These are phyloP conservation scores for Mongoloraphidia duomilia DNA, from an alignment of 2,888 invertebrate genomes.

Conservation along the genomic window DNA sequence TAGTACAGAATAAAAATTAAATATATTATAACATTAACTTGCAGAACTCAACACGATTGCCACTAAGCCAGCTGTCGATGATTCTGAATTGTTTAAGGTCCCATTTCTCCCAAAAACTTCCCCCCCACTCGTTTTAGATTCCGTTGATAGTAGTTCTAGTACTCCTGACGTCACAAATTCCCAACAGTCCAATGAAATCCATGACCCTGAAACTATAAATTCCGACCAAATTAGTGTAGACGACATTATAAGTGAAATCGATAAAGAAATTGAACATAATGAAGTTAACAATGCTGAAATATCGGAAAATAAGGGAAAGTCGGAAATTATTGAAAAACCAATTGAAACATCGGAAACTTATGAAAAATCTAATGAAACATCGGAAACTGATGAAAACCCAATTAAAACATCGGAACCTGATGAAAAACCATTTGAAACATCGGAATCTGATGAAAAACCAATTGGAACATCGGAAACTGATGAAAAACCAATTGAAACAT, in stretches of 20 bases:
- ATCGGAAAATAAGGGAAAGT: background rate
- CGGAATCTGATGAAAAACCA: constrained; percentile 2
- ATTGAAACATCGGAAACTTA: background rate
- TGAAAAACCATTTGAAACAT: background rate
- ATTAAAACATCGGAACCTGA: constrained; percentile 1
- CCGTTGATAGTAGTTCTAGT: too few species aligned
- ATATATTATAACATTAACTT: too few species aligned
- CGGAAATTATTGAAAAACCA: background rate
- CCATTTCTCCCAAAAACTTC: too few species aligned
- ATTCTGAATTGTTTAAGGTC: too few species aligned
- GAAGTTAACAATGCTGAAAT: background rate
- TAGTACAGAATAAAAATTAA: too few species aligned
- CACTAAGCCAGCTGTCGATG: too few species aligned
- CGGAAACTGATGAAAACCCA: constrained; percentile 2
- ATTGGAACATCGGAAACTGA: background rate
- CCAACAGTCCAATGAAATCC: background rate
- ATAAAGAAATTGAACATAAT: background rate
- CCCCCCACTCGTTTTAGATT: too few species aligned
- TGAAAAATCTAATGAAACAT: background rate
- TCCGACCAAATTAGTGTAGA: too few species aligned
- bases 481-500: background rate
- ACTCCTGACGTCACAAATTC: background rate
- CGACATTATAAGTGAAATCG: too few species aligned
- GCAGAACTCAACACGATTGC: too few species aligned
- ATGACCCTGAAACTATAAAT: background rate